Conservation (phyloP, 2,797 vertebrate genomes). For the Selene dorsalis region DNA sequence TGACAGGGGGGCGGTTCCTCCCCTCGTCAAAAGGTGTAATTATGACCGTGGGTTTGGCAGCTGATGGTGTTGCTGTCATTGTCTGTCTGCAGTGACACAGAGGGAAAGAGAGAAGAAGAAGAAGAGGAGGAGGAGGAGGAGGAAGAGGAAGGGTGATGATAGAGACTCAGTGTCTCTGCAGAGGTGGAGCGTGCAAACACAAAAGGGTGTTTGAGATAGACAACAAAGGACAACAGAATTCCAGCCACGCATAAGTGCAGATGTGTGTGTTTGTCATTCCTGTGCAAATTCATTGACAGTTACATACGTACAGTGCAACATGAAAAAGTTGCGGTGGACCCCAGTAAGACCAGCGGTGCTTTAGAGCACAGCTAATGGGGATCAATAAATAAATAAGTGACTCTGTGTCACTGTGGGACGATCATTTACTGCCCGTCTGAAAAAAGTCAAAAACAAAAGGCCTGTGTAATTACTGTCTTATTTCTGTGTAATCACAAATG, state of each 20-base stretch:
- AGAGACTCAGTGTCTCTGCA: conserved; percentile 51
- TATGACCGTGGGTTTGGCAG: conserved; percentile 45
- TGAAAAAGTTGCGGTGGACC: too few relatives aligned
- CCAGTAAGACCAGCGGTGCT: too few relatives aligned
- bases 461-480: too few relatives aligned
- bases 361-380: too few relatives aligned
- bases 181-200: conserved; percentile 10
- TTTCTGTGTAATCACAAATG: too few relatives aligned
- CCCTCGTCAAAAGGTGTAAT: conserved; percentile 46
- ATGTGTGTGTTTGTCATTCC: conserved; percentile 3
- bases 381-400: too few relatives aligned
- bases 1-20: conserved; percentile 55
- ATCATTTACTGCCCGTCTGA: too few relatives aligned
- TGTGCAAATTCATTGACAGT: too few relatives aligned
- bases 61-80: conserved; percentile 57
- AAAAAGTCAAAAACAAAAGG: too few relatives aligned
- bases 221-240: conserved; percentile 30
- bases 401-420: too few relatives aligned
- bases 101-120: not conserved
- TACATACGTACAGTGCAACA: too few relatives aligned
- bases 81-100: conserved; percentile 50
- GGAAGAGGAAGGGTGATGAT: conserved; percentile 24
- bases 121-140: conserved; percentile 17
- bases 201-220: conserved; percentile 49
- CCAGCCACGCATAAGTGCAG: conserved; percentile 2